phyloP scores from a whole-genome alignment of 2,113 vertebrate genomes.

The Etia nguti region DNA sequence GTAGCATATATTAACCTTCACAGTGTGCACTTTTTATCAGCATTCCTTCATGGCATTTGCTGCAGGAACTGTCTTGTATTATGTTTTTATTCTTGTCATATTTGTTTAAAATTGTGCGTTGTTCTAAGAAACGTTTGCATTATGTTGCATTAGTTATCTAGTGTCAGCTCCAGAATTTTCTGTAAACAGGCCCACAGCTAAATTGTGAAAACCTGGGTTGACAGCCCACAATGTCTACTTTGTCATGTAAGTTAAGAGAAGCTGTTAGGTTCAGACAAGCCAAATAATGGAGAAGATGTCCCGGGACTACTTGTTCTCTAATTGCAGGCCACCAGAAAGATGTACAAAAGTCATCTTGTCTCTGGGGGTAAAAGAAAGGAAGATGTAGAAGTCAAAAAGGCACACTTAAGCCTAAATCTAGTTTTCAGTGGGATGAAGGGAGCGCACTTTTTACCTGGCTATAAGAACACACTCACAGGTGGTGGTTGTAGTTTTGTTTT shows the following conservation, averaged over 20 bases:
- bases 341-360: not conserved
- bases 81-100: not conserved
- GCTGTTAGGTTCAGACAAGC: not conserved
- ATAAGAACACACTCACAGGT: not conserved
- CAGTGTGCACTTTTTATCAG: not conserved
- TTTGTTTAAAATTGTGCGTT: not conserved
- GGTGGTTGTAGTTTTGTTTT: not conserved
- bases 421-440: not conserved
- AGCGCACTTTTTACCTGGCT: not conserved
- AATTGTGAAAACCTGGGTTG: not conserved
- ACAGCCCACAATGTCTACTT: not conserved
- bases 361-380: not conserved
- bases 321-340: not conserved
- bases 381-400: not conserved
- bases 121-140: not conserved
- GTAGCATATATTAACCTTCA: not conserved
- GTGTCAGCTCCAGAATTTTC: not conserved
- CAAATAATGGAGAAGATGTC: not conserved
- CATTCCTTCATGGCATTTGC: not conserved
- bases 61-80: not conserved
- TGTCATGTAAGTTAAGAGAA: not conserved
- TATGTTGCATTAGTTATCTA: not conserved
- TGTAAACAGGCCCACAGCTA: not conserved
- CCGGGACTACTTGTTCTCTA: fast-evolving
- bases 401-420: not conserved